These are phyloP conservation scores for Diarsia brunnea DNA, from an alignment of 2,888 invertebrate genomes.

Conservation along the genomic window DNA sequence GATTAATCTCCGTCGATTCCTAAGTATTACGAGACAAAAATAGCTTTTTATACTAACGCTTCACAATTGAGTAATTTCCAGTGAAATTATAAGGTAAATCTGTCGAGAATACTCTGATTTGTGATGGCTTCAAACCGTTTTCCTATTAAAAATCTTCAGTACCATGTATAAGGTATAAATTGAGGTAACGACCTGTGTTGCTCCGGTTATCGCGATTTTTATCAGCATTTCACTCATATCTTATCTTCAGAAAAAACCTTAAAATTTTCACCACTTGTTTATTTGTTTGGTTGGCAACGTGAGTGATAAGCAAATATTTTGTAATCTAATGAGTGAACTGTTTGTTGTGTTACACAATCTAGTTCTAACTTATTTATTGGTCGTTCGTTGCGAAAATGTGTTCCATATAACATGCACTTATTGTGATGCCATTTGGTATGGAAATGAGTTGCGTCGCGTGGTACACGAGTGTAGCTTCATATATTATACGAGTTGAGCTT, in stretches of 20 bases:
- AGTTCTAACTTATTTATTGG: conserved; percentile 71
- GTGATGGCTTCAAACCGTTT: conserved; percentile 30
- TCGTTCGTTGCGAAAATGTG: conserved; percentile 75
- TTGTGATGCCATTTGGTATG: conserved; percentile 79
- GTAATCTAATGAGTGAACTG: conserved; percentile 77
- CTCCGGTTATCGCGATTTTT: conserved; percentile 68
- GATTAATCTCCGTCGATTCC: conserved; percentile 84
- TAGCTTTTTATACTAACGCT: conserved; percentile 51
- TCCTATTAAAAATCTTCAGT: conserved; percentile 36
- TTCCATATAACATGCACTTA: conserved; percentile 70
- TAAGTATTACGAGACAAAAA: conserved; percentile 75
- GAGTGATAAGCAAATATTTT: conserved; percentile 85
- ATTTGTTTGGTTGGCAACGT: conserved; percentile 78
- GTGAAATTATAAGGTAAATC: conserved; percentile 58
- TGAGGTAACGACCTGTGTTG: conserved; percentile 65
- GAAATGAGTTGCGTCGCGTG: conserved; percentile 73
- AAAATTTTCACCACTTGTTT: conserved; percentile 84
- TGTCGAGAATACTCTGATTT: conserved; percentile 36
- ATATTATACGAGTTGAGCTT: conserved; percentile 22
- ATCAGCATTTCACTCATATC: conserved; percentile 86
- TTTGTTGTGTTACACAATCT: conserved; percentile 78
- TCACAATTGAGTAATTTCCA: conserved; percentile 51
- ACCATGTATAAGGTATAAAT: conserved; percentile 33
- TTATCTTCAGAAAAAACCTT: conserved; percentile 78
- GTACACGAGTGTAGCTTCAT: conserved; percentile 34